Evolutionary conservation across 30 jellyfish, hydroid and myxozoan genomes (phyloP).

Genomic region (Rhopilema esculentum): DNA sequence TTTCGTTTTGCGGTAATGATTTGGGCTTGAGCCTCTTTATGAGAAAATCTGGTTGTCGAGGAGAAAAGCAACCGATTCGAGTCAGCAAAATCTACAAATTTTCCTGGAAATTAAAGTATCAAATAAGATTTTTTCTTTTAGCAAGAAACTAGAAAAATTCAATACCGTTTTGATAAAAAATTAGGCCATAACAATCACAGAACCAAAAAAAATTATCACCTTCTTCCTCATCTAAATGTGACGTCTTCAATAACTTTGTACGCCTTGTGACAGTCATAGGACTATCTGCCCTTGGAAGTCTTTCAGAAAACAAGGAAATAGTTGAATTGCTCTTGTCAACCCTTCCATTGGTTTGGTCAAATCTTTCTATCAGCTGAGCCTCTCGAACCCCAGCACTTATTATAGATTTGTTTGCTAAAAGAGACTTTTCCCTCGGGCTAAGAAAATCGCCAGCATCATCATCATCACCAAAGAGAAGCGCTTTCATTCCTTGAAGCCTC

Average conservation of each 20-base stretch:
- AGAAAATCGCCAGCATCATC: constrained; percentile 66
- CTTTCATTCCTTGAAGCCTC: constrained; percentile 93
- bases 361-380: constrained; percentile 23
- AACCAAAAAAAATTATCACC: constrained; percentile 33
- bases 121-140: background rate
- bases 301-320: constrained; percentile 34
- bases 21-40: constrained; percentile 32
- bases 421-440: constrained; percentile 75
- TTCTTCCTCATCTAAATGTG: constrained; percentile 20
- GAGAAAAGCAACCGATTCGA: background rate
- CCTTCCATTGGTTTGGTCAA: constrained; percentile 22
- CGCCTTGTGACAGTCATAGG: constrained; percentile 6
- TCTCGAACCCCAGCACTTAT: constrained; percentile 65
- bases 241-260: constrained; percentile 29
- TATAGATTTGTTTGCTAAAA: constrained; percentile 67
- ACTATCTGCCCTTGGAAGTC: constrained; percentile 13
- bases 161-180: no score
- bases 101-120: background rate
- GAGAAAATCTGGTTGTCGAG: constrained; percentile 12
- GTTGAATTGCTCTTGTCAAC: constrained; percentile 18
- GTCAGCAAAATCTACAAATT: background rate
- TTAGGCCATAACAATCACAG: no score
- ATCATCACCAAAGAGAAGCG: constrained; percentile 77
- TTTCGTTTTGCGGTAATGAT: constrained; percentile 36
- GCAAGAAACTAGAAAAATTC: no score